phyloP scores from a whole-genome alignment of 2,797 vertebrate genomes.

The Picus viridis region DNA sequence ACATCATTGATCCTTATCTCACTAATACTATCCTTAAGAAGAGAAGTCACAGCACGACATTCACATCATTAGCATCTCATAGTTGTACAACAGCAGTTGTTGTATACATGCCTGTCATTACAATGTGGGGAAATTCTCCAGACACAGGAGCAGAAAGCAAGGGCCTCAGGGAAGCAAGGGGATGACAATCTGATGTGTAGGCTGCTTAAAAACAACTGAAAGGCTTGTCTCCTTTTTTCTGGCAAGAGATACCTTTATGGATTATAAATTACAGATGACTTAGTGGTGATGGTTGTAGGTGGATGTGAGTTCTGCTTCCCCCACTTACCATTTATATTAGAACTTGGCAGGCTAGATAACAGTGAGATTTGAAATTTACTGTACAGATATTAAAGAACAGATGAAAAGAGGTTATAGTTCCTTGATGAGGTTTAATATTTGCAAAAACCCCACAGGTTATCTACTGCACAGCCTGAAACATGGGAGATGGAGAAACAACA shows the following conservation, averaged over 20 bases:
- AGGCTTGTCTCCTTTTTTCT: not conserved
- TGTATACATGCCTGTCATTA: not conserved
- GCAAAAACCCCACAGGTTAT: not conserved
- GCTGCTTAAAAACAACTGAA: not conserved
- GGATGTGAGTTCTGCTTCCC: not conserved
- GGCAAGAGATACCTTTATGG: fast-evolving
- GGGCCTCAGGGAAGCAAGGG: not conserved
- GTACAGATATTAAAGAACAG: not conserved
- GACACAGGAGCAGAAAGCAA: not conserved
- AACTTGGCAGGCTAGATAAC: not conserved
- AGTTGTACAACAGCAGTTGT: not conserved
- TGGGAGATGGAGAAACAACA: not conserved
- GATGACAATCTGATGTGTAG: not conserved
- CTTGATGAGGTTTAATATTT: not conserved
- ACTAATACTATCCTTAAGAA: not conserved
- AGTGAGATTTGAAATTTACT: not conserved
- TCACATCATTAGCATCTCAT: not conserved
- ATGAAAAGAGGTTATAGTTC: not conserved
- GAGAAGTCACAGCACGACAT: not conserved
- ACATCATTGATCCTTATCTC: not conserved
- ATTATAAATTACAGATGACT: not conserved
- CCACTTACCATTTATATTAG: not conserved
- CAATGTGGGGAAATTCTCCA: fast-evolving
- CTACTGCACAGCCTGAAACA: not conserved
- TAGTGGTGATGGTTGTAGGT: not conserved